Base-by-base conservation (phyloP, 2,888 invertebrate genomes). In the Pyralis farinalis region DNA sequence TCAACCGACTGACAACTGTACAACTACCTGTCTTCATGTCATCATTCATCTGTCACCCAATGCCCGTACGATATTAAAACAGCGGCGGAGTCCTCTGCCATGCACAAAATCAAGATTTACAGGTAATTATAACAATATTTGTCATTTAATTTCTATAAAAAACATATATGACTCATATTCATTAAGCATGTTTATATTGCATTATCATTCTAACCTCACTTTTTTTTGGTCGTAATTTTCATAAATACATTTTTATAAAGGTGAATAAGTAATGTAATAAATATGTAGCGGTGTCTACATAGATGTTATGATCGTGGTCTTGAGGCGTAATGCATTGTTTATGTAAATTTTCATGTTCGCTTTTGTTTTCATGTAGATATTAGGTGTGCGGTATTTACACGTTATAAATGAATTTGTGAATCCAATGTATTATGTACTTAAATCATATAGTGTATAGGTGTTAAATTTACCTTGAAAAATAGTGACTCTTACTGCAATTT, bases 31-130 rank as follows among this genome's bases (percentile, higher is more conserved):
- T 16, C 58, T 68, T 76, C 85, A 85, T 86, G 86, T 83, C 82
- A 82, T 71, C 84, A 69, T 40, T 62, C 57, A 71, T 67, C 79
- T 81, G 81, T 83, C 83, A 80, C 70, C 73, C 54, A 63, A 65
- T 77, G 86, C 84, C 87, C 86, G 87, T 87, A 85, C 85, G 68
- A 71, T 58, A 65, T 63, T 68, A 69, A 68, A 69, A 56, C 71
- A 71, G 71, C 68, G 80, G 82, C 83, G 77, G 77, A 73, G 58
- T 52, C 53, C 62, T 68, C 86, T 87, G 84, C 87, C 83, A 87
- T 86, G 87, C 84, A 85, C 84, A 86, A 86, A 86, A 71, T 81
- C 85, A 84, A 83, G 85, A 82, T 62, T 66, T 64, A 51, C 74
- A 87, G 87, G 87, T 87, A 75, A 74, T 49, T 60, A 51, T 9